Percentiles rank a stretch among this genome's conserved stretches.
phyloP scores from a whole-genome alignment of 2,888 invertebrate species.

The Lithophane semibrunnea region DNA sequence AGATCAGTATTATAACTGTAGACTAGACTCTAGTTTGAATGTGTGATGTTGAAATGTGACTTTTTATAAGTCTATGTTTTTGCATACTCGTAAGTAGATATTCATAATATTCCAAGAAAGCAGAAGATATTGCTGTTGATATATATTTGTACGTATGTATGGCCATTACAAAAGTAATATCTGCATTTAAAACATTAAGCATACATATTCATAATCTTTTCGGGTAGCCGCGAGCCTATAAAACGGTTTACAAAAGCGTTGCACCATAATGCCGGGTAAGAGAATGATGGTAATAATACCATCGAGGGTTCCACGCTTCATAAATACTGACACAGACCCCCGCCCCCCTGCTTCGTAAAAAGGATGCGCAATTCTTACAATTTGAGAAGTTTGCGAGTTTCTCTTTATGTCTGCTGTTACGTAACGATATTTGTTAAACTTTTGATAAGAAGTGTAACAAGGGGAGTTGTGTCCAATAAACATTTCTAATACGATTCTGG shows the following conservation, averaged over 20 bases:
- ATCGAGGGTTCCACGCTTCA: constrained; percentile 67
- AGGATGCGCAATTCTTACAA: constrained; percentile 68
- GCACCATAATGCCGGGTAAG: constrained; percentile 70
- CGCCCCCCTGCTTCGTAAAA: constrained; percentile 57
- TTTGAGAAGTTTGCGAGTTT: constrained; percentile 64
- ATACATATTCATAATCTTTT: constrained; percentile 53
- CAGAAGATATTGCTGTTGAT: neutral
- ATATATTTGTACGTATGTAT: neutral
- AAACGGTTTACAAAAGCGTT: constrained; percentile 72
- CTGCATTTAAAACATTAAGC: constrained; percentile 17
- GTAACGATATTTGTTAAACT: constrained; percentile 63
- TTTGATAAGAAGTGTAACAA: constrained; percentile 63
- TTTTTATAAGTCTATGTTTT: constrained; percentile 10
- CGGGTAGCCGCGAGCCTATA: constrained; percentile 57
- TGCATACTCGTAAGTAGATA: neutral
- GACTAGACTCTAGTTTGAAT: constrained; percentile 54
- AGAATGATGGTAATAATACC: constrained; percentile 70
- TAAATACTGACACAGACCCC: constrained; percentile 59
- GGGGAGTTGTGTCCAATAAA: constrained; percentile 56
- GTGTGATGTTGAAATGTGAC: constrained; percentile 42
- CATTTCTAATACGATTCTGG: constrained; percentile 49
- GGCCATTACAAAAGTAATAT: constrained; percentile 9
- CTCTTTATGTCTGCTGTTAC: constrained; percentile 63
- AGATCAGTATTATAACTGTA: constrained; percentile 55
- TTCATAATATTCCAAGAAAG: constrained; percentile 7